These are phyloP conservation scores for Cephus cinctus DNA, from an alignment of 1,140 invertebrate species.

Conservation along the genomic window DNA sequence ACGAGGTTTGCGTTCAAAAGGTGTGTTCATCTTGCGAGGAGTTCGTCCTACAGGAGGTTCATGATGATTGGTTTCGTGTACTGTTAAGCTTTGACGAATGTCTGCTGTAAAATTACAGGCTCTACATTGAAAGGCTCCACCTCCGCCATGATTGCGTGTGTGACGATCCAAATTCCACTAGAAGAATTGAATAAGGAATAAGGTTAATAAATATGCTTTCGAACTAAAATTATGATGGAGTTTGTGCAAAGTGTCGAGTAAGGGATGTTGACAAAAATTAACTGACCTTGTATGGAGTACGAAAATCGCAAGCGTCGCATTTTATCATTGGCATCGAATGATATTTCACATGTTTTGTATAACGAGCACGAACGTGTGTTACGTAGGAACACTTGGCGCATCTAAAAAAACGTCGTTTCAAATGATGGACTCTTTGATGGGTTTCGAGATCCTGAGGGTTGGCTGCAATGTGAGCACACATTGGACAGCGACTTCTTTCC, in stretches of 20 bases:
- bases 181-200: slow-evolving; percentile 15
- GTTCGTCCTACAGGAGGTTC: slow-evolving; percentile 70
- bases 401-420: slow-evolving; percentile 71
- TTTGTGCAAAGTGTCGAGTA: not conserved
- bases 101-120: slow-evolving; percentile 90
- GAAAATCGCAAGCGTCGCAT: slow-evolving; percentile 89
- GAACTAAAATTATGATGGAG: too few species aligned
- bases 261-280: not conserved
- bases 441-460: slow-evolving; percentile 37
- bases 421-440: slow-evolving; percentile 51
- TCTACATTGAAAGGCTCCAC: slow-evolving; percentile 78
- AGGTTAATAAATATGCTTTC: too few species aligned
- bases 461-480: slow-evolving; percentile 27
- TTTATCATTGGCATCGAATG: slow-evolving; percentile 93
- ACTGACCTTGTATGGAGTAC: slow-evolving; percentile 78
- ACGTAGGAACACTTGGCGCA: slow-evolving; percentile 88
- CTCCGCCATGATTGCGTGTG: slow-evolving; percentile 84
- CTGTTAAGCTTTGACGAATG: slow-evolving; percentile 88
- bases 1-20: slow-evolving; percentile 53
- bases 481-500: slow-evolving; percentile 21
- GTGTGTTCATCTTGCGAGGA: slow-evolving; percentile 46
- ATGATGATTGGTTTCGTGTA: slow-evolving; percentile 89
- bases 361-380: slow-evolving; percentile 85
- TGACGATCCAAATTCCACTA: slow-evolving; percentile 89
- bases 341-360: slow-evolving; percentile 92